Evolutionary conservation across 2,797 vertebrate genomes (phyloP).

Genomic region (Syndactyla subalaris): DNA sequence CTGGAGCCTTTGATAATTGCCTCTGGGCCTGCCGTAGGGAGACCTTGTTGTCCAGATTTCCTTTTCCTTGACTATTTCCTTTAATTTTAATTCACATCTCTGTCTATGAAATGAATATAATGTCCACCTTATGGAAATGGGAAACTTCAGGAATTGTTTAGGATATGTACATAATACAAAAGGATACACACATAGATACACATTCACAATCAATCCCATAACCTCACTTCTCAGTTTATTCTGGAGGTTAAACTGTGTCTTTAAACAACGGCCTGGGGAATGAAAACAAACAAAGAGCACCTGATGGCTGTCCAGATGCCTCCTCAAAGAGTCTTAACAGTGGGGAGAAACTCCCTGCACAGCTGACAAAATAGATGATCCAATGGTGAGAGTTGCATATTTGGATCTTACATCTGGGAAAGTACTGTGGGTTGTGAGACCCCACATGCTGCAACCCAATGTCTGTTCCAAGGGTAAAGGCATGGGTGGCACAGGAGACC

Average conservation of each 20-base stretch:
- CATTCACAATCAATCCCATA: neutral
- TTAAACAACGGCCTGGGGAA: neutral
- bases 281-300: neutral
- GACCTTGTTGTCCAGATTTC: neutral
- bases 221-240: neutral
- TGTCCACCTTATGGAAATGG: neutral
- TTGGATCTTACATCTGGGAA: neutral
- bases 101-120: neutral
- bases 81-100: neutral
- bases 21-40: neutral
- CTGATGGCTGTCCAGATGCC: neutral
- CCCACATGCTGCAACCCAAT: neutral
- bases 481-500: neutral
- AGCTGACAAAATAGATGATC: conserved; percentile 39
- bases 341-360: neutral
- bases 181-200: neutral
- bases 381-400: neutral
- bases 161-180: neutral
- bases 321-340: neutral
- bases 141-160: neutral
- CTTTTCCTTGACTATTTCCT: neutral
- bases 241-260: neutral
- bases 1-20: neutral
- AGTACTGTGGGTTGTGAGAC: neutral
- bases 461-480: neutral